Evolutionary conservation across 30 jellyfish, hydroid and myxozoan species (phyloP), one percentile per base, ranked within the genome.

Genomic region (Sanderia malayensis): DNA sequence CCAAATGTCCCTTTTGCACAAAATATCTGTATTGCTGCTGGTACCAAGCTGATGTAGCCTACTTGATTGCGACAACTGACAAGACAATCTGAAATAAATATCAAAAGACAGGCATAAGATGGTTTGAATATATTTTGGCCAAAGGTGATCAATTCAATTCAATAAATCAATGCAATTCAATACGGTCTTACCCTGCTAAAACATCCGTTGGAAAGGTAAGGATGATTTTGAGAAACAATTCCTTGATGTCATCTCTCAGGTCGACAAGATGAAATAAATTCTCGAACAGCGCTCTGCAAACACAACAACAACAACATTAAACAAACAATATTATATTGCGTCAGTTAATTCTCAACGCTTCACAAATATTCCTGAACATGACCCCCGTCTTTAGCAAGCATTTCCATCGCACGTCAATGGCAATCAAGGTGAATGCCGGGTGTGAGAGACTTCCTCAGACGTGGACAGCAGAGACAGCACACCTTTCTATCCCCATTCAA

Each of bases 191-290:
- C 98, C 98, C 83, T 59, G 98, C 98, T 9, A 92, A 26, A 8
- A 85, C 41, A 55, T 92, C 98, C 4, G 86, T 86, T 21, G 98
- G 98, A 73, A 92, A 92, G 32, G 83, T 11, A 33, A 85, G 34
- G 44, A 84, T 32, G 58, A 84, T 52, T 26, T 85, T 73, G 60
- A 57, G 47, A 78, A 68, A 92, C 6, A 46, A 49, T 11, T 67
- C 77, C 37, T 75, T 83, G 29, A 92, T 46, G 19, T 70, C 88
- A 26, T 37, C 24, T 44, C 86, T 58, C 46, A 71, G 30, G 46
- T 86, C 96, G 53, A 25, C 69, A 57, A 90, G 63, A 44, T 90
- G 98, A 20, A 58, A 29, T 45, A 83, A 32, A 44, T 80, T 83
- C 52, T 90, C 98, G 0, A 66, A 72, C 82, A 82, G 30, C 19